These are phyloP conservation scores for Sorex fumeus DNA, from an alignment of 2,113 vertebrate genomes.

Conservation along the genomic window DNA sequence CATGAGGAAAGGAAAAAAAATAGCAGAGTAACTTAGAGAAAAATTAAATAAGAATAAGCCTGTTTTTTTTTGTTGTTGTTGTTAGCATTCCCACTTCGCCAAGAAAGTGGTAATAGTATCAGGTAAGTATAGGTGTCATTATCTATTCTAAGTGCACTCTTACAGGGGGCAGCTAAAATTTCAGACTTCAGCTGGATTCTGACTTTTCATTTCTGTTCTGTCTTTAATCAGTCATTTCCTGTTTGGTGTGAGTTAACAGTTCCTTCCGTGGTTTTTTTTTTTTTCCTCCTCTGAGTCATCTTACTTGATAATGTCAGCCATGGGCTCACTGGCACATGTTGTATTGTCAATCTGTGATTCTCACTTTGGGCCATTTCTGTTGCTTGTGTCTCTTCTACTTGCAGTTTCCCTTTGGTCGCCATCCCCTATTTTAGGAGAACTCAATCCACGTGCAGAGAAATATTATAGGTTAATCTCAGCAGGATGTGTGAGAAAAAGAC, in stretches of 20 bases:
- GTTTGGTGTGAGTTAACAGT: conserved; percentile 75
- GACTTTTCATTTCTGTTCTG: conserved; percentile 71
- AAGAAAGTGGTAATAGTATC: neutral
- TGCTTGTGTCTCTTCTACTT: conserved; percentile 85
- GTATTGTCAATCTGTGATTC: conserved; percentile 88
- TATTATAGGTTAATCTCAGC: conserved; percentile 81
- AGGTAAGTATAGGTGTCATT: neutral
- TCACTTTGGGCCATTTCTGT: conserved; percentile 86
- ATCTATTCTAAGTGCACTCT: neutral
- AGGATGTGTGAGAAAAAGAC: conserved; percentile 85
- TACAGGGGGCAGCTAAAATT: conserved; percentile 42
- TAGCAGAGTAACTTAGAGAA: neutral
- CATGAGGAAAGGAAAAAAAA: conserved; percentile 41
- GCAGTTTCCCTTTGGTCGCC: conserved; percentile 71
- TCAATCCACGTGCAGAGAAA: conserved; percentile 81
- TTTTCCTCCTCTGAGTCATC: conserved; percentile 74
- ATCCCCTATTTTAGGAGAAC: conserved; percentile 77
- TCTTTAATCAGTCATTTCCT: conserved; percentile 76
- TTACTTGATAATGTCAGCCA: conserved; percentile 83
- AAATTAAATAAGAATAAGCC: neutral
- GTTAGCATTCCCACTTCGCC: neutral
- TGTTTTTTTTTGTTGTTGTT: conserved; percentile 41
- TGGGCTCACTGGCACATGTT: conserved; percentile 82
- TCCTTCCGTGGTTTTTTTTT: conserved; percentile 69
- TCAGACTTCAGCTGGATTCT: conserved; percentile 1